Conservation (phyloP, 2,888 invertebrate species). For the Epinotia nisella region DNA sequence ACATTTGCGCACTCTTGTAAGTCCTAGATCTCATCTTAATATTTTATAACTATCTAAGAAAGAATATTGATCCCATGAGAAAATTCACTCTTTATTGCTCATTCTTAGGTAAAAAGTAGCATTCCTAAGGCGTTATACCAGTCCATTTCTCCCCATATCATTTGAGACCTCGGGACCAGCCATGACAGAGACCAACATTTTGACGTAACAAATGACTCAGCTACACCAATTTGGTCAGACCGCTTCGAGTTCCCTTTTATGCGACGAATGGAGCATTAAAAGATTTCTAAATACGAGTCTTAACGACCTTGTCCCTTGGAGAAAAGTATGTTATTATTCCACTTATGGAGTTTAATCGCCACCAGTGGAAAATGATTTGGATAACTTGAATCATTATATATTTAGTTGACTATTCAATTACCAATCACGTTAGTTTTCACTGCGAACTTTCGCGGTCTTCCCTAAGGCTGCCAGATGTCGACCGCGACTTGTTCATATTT, state of each 20-base stretch:
- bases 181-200: conserved; percentile 39
- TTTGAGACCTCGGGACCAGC: not conserved
- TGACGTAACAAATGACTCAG: conserved; percentile 60
- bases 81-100: not conserved
- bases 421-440: not conserved
- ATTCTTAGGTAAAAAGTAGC: not conserved
- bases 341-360: conserved; percentile 37
- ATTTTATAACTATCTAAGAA: too few species aligned
- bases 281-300: conserved; percentile 41
- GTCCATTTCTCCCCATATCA: conserved; percentile 15
- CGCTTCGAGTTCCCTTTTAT: conserved; percentile 58
- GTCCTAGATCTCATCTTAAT: too few species aligned
- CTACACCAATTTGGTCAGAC: conserved; percentile 56
- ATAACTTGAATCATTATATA: conserved; percentile 20
- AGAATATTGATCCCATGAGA: not conserved
- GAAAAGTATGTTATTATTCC: conserved; percentile 42
- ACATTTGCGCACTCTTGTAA: too few species aligned
- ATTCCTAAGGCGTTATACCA: not conserved
- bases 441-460: too few species aligned
- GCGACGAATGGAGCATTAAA: conserved; percentile 41
- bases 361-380: conserved; percentile 38
- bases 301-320: conserved; percentile 43
- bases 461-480: too few species aligned
- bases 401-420: conserved; percentile 1
- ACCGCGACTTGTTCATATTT: too few species aligned